Evolutionary conservation across 1,140 invertebrate species (phyloP).

Genomic region (Rhagoletis zephyria): DNA sequence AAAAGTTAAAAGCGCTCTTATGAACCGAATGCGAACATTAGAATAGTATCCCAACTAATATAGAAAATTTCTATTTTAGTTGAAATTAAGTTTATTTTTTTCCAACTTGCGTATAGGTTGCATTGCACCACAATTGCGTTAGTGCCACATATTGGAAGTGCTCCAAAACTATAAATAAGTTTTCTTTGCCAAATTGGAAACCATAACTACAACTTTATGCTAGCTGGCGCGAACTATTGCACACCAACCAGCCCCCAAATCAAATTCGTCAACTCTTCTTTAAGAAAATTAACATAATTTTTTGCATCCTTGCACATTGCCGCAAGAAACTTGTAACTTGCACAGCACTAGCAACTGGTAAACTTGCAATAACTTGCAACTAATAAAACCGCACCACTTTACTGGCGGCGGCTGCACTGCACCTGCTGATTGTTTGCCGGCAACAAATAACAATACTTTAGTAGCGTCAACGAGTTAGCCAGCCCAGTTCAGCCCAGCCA

Average conservation of each 20-base stretch:
- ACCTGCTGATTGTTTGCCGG: slow-evolving; percentile 46
- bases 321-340: slow-evolving; percentile 22
- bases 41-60: no score
- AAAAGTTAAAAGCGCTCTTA: no score
- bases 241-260: slow-evolving; percentile 4
- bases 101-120: no score
- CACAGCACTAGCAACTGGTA: not conserved
- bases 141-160: not conserved
- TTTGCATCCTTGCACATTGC: slow-evolving; percentile 45
- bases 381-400: slow-evolving; percentile 52
- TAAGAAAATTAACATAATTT: slow-evolving; percentile 46
- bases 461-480: not conserved
- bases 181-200: not conserved
- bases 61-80: no score
- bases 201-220: not conserved
- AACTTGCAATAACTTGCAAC: slow-evolving; percentile 46
- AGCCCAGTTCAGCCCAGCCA: not conserved
- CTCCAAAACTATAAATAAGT: not conserved
- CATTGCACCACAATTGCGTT: not conserved
- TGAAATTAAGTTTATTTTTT: no score
- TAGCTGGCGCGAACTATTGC: not conserved
- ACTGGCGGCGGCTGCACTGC: not conserved
- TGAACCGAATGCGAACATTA: no score
- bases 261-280: slow-evolving; percentile 37
- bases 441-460: slow-evolving; percentile 25